A percentile compares a stretch with the other conserved stretches of the same genome.
Evolutionary conservation across 2,113 vertebrate species (phyloP).

Genomic region (Desmodus rotundus): DNA sequence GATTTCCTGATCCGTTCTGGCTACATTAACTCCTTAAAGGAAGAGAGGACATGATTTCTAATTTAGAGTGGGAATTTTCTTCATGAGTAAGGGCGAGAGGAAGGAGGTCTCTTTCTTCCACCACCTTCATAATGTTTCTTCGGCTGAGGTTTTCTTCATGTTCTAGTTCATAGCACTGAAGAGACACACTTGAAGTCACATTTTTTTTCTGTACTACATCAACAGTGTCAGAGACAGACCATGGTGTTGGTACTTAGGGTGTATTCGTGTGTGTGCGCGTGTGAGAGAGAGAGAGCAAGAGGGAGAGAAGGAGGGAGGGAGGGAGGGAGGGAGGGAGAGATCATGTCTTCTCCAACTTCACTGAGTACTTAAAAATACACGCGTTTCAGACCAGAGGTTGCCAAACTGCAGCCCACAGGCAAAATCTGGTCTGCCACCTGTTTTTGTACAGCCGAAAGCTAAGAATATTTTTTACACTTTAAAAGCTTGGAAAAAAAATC

Average conservation of each 20-base stretch:
- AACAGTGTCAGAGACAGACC: not conserved
- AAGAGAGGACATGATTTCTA: constrained; percentile 21
- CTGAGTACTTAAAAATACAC: not conserved
- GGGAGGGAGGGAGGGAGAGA: not conserved
- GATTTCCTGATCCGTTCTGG: constrained; percentile 10
- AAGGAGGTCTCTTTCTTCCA: not conserved
- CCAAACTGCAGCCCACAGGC: not conserved
- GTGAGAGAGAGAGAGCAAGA: not conserved
- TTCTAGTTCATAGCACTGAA: not conserved
- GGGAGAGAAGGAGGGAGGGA: not conserved
- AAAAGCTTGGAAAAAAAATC: not conserved
- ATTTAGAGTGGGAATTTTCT: constrained; percentile 3
- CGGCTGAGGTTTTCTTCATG: not conserved
- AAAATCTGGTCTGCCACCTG: not conserved
- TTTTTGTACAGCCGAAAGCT: not conserved
- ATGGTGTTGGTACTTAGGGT: not conserved
- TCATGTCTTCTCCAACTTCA: not conserved
- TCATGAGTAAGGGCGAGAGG: not conserved
- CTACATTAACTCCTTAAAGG: not conserved
- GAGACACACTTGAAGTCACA: not conserved
- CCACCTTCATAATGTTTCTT: not conserved
- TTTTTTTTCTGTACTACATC: not conserved
- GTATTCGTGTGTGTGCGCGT: not conserved
- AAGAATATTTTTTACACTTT: not conserved
- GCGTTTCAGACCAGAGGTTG: not conserved